Percentiles rank a stretch among this genome's conserved stretches.
phyloP scores from a whole-genome alignment of 2,113 vertebrate genomes.

The Brachionichthys hirsutus region DNA sequence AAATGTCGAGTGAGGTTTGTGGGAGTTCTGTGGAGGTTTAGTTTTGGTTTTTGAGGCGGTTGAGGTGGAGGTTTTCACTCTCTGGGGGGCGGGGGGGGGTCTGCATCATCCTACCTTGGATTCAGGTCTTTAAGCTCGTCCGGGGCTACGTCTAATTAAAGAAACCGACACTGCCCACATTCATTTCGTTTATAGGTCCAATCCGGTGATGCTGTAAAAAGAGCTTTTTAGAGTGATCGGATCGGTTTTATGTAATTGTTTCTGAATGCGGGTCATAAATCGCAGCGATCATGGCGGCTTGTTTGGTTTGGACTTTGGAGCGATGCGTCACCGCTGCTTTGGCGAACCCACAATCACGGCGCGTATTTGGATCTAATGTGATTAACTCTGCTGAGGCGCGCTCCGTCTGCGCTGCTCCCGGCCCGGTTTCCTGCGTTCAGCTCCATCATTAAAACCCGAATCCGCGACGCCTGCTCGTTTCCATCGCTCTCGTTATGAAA shows the following conservation, averaged over 20 bases:
- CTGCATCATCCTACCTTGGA: too few species aligned
- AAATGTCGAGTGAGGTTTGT: too few species aligned
- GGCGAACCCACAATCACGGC: conserved; percentile 49
- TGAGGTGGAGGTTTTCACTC: too few species aligned
- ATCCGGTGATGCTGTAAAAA: conserved; percentile 23
- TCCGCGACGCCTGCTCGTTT: conserved; percentile 3
- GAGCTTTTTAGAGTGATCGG: conserved; percentile 39
- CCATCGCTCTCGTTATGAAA: too few species aligned
- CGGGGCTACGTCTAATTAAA: too few species aligned
- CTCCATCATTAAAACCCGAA: too few species aligned
- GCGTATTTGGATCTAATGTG: conserved; percentile 42
- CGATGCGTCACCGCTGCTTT: conserved; percentile 53
- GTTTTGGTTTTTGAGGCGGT: too few species aligned
- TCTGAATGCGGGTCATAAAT: conserved; percentile 51
- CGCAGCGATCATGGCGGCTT: conserved; percentile 34
- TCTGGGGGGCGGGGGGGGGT: too few species aligned
- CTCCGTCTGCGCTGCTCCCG: too few species aligned
- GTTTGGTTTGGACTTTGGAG: conserved; percentile 22
- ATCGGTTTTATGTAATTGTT: conserved; percentile 55
- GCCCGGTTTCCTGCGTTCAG: too few species aligned
- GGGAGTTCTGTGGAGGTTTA: too few species aligned
- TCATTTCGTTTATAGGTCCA: conserved; percentile 19
- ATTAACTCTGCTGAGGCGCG: conserved; percentile 24
- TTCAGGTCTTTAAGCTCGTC: too few species aligned
- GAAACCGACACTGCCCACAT: conserved; percentile 1